Base-by-base conservation (phyloP, 2,113 vertebrate species). In the Campylorhamphus procurvoides region DNA sequence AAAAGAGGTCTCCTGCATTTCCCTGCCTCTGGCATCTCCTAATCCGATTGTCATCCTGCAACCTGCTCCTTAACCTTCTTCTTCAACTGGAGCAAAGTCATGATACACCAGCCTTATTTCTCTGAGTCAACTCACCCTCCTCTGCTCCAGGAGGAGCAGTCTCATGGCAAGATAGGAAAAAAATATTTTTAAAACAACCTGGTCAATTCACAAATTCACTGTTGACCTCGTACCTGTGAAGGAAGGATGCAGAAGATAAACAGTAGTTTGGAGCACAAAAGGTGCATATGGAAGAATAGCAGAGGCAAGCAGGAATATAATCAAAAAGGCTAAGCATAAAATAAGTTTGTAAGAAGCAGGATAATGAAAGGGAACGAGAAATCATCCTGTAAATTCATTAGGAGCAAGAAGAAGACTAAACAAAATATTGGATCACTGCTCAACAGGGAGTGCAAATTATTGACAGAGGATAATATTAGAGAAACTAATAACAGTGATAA, bases 301-400 rank as follows among this genome's bases (percentile, higher is more conserved):
- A 93, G 75, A 94, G 55, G 31, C 25, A 77, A 37, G 58, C 29
- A 66, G 67, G 46, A 88, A 49, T 35, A 66, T 73, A 80, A 90
- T 90, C 53, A 90, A 80, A 80, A 88, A 86, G 63, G 10, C 50
- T 18, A 90, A 86, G 33, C 71, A 63, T 50, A 69, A 84, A 94
- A 33, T 76, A 85, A 94, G 39, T 50, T 85, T 92, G 55, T 67
- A 80, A 80, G 33, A 69, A 92, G 78, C 40, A 77, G 39, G 39
- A 73, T 93, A 85, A 95, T 94, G 82, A 85, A 93, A 91, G 31
- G n/a, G 25, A 94, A 94, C 67, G 77, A 76, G 85, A 95, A 95
- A 92, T 90, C 37, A 53, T 83, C 88, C 83, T 66, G 72, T 90
- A 88, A 93, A 95, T 86, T 94, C 79, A 71, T 95, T 95, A 94